Evolutionary conservation across 1,140 invertebrate genomes (phyloP).

Genomic region (Chionoecetes opilio): DNA sequence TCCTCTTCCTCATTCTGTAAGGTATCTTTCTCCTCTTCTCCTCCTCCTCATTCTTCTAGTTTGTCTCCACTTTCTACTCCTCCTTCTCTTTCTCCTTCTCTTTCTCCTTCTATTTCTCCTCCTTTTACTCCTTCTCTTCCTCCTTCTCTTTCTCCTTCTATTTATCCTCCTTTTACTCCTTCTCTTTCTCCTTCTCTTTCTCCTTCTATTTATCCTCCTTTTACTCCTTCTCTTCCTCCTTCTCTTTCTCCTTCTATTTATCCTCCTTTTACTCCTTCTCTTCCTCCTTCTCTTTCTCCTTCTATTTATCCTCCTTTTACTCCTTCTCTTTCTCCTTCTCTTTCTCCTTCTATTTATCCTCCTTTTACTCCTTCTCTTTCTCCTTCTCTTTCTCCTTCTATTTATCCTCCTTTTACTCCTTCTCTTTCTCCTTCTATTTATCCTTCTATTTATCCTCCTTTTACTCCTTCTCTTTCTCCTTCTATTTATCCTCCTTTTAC

Average conservation of each 20-base stretch:
- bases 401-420: not conserved
- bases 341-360: not conserved
- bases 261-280: not conserved
- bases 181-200: not conserved
- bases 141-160: not conserved
- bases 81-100: not conserved
- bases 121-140: not conserved
- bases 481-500: too few relatives aligned
- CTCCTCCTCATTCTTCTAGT: not conserved
- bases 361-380: not conserved
- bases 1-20: too few relatives aligned
- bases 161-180: not conserved
- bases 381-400: not conserved
- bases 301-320: not conserved
- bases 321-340: not conserved
- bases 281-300: not conserved
- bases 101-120: not conserved
- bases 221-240: not conserved
- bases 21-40: too few relatives aligned
- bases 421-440: not conserved
- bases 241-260: not conserved
- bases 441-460: too few relatives aligned
- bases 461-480: too few relatives aligned
- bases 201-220: conserved; percentile 10
- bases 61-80: not conserved